Conservation (phyloP, 2,888 invertebrate species). For the Hipparchia sbordonii region DNA sequence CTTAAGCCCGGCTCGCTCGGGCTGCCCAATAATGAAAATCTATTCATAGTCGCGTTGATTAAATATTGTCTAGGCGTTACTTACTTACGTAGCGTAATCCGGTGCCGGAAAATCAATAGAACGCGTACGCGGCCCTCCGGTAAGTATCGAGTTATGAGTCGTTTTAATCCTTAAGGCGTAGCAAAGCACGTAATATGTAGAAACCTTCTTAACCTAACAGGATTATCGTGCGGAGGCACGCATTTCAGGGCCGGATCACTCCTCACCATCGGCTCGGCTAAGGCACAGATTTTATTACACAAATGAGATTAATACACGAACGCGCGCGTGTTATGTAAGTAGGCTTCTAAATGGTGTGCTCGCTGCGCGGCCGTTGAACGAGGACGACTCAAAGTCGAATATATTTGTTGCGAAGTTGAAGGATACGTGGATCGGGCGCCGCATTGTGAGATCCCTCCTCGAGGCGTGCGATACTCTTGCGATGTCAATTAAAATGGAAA, state of each 20-base stretch:
- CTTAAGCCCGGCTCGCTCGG: conserved; percentile 65
- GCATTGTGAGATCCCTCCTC: conserved; percentile 41
- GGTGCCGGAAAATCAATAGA: conserved; percentile 44
- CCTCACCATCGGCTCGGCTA: conserved; percentile 71
- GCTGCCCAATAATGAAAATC: conserved; percentile 69
- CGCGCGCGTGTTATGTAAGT: conserved; percentile 53
- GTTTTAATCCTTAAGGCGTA: conserved; percentile 86
- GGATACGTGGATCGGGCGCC: conserved; percentile 40
- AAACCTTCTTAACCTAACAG: conserved; percentile 89
- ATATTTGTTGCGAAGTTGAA: conserved; percentile 41
- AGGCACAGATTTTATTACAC: conserved; percentile 82
- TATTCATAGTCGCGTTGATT: conserved; percentile 50
- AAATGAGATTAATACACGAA: conserved; percentile 80
- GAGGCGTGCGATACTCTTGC: conserved; percentile 41
- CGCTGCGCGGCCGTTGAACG: conserved; percentile 38
- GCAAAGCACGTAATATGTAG: conserved; percentile 87
- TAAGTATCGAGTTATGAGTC: conserved; percentile 72
- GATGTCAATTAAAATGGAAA: conserved; percentile 68
- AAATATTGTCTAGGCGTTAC: conserved; percentile 39
- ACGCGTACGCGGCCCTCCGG: conserved; percentile 48
- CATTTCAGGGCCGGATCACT: conserved; percentile 83
- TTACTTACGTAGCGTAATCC: conserved; percentile 33
- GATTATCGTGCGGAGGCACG: conserved; percentile 86
- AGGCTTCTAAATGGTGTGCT: conserved; percentile 45
- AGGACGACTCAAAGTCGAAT: conserved; percentile 47